Evolutionary conservation across 2,797 vertebrate genomes (phyloP).

Genomic region (Myiotriccus ornatus): DNA sequence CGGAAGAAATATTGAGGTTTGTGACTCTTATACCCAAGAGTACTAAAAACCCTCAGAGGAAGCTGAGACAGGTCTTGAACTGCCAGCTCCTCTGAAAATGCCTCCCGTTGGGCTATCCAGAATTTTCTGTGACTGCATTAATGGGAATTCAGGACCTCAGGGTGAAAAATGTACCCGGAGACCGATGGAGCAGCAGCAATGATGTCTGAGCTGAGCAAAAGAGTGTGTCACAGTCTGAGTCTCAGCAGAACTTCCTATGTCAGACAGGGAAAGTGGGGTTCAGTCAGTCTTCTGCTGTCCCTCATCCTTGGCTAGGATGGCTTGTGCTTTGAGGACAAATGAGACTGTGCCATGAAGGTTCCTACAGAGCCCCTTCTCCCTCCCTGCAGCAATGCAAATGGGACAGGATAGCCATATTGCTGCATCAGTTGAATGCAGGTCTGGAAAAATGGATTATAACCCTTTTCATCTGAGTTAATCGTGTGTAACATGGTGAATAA

Average conservation of each 20-base stretch:
- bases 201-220: not conserved
- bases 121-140: not conserved
- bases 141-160: not conserved
- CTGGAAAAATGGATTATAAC: not conserved
- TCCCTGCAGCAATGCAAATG: not conserved
- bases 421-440: not conserved
- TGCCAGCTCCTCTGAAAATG: not conserved
- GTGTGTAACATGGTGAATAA: not conserved
- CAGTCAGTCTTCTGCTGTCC: not conserved
- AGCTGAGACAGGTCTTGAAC: not conserved
- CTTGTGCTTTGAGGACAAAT: not conserved
- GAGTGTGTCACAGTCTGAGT: not conserved
- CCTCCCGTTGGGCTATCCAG: not conserved
- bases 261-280: not conserved
- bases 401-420: not conserved
- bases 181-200: rapidly evolving
- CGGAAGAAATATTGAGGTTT: not conserved
- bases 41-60: not conserved
- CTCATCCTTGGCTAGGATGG: not conserved
- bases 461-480: not conserved
- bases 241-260: not conserved
- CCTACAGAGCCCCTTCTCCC: not conserved
- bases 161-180: not conserved
- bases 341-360: not conserved
- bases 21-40: not conserved